Conservation (phyloP, 1,140 invertebrate genomes). For the Cotesia glomerata region DNA sequence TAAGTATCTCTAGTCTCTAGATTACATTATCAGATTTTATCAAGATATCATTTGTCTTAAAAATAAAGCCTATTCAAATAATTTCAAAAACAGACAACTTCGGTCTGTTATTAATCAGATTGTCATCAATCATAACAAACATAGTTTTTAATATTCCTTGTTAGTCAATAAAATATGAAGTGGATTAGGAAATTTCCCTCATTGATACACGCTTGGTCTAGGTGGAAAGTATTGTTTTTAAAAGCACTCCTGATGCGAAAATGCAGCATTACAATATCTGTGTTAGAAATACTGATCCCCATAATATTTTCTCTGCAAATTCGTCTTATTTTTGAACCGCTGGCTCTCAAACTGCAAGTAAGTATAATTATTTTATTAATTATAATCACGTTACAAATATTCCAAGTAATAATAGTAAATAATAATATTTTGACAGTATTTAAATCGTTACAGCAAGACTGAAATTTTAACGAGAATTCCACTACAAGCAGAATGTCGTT, state of each 20-base stretch:
- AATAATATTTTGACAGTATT: constrained; percentile 20
- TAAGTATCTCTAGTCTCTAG: not conserved
- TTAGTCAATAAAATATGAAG: too few relatives aligned
- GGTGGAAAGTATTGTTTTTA: constrained; percentile 35
- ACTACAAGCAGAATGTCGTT: constrained; percentile 29
- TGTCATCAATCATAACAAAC: too few relatives aligned
- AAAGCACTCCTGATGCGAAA: constrained; percentile 38
- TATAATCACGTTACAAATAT: not conserved
- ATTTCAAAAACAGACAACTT: too few relatives aligned
- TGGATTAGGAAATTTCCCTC: not conserved
- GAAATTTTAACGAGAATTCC: constrained; percentile 30
- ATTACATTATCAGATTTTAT: not conserved
- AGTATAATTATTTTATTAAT: not conserved
- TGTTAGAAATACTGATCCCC: constrained; percentile 37
- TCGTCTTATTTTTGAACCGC: constrained; percentile 39
- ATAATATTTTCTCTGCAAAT: constrained; percentile 38
- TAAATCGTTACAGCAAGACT: constrained; percentile 16
- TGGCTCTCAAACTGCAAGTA: constrained; percentile 24
- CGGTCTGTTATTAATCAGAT: too few relatives aligned
- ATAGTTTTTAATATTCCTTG: too few relatives aligned
- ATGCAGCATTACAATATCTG: constrained; percentile 22
- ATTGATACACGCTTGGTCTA: not conserved
- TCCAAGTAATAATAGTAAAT: not conserved
- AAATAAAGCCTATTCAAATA: too few relatives aligned
- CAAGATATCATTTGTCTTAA: too few relatives aligned